Evolutionary conservation across 2,113 vertebrate genomes (phyloP), one percentile per base, ranked within the genome.

Genomic region (Ciconia stormi): DNA sequence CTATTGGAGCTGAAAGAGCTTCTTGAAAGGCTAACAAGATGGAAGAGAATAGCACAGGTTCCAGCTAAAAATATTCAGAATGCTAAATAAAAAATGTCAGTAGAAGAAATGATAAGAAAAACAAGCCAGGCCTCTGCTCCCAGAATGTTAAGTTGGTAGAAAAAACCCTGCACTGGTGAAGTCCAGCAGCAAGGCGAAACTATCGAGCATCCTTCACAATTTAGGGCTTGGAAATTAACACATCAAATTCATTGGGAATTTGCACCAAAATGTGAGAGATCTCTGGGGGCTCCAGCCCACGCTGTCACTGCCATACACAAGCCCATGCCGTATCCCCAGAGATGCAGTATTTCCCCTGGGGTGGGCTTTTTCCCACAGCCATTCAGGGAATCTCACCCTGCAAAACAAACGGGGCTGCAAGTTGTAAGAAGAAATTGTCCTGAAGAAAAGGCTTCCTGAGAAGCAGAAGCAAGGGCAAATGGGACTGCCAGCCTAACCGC

Each of bases 51-150:
- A 91, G 95, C 80, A 89, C 82, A 94, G 82, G 86, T 87, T 81
- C 83, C 38, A 6, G 89, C 91, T 95, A 97, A 96, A 97, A 96
- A 95, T 96, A 96, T 88, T 94, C 85, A 53, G 93, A 96, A 96
- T 89, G 65, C 90, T 96, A 93, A 97, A 95, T 96, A 95, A 97
- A 94, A 96, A 85, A 95, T 87, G 73, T 29, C 92, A 87, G 82
- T 30, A 80, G 88, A 82, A 94, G 88, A 93, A 85, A 95, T 13
- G 46, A 89, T 84, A 91, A 84, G 89, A 94, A 95, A 96, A 96
- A 95, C 76, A 93, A 93, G 38, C 46, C 70, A 16, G 82, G 4
- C 14, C 29, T 82, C 88, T 77, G 86, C 77, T 87, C 70, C 38
- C 23, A 26, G 95, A 93, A 95, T 90, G 38, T 82, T 87, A 91